Conservation (phyloP, 1,140 invertebrate species). For the Zaprionus tsacasi region DNA sequence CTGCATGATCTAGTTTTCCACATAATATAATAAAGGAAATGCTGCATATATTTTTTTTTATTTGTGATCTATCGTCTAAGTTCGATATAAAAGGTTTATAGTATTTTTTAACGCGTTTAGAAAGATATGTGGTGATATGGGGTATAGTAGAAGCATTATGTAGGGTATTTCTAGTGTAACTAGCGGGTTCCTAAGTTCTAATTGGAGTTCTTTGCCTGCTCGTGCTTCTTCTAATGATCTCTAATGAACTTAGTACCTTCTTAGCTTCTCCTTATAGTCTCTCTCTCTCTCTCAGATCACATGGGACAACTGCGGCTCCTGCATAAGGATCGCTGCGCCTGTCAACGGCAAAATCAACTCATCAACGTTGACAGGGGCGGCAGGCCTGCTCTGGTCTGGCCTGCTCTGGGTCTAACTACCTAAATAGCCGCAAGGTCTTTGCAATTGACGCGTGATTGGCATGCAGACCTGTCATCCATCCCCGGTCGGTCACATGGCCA, state of each 20-base stretch:
- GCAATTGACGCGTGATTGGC: slow-evolving; percentile 79
- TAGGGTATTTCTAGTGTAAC: too few relatives aligned
- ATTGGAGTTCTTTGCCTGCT: not conserved
- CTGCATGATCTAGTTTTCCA: too few relatives aligned
- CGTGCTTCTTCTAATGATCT: not conserved
- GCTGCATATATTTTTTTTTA: too few relatives aligned
- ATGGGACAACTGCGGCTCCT: slow-evolving; percentile 37
- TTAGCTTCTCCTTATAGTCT: not conserved
- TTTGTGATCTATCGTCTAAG: too few relatives aligned
- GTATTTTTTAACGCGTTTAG: too few relatives aligned
- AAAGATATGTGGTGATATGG: too few relatives aligned
- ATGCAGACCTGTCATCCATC: slow-evolving; percentile 62
- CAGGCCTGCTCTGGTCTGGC: not conserved
- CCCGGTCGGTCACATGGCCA: slow-evolving; percentile 25
- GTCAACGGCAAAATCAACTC: slow-evolving; percentile 74
- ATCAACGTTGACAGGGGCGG: slow-evolving; percentile 68
- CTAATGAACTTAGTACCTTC: not conserved
- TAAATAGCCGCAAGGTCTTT: slow-evolving; percentile 68
- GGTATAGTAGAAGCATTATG: too few relatives aligned
- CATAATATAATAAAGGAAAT: too few relatives aligned
- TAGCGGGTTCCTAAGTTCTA: too few relatives aligned
- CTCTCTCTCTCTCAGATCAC: not conserved
- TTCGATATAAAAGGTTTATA: too few relatives aligned
- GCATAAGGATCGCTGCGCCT: slow-evolving; percentile 62
- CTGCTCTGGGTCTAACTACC: slow-evolving; percentile 13